Evolutionary conservation across 2,113 vertebrate species (phyloP), one percentile per base, ranked within the genome.

Genomic region (Dolichotis patagonum): DNA sequence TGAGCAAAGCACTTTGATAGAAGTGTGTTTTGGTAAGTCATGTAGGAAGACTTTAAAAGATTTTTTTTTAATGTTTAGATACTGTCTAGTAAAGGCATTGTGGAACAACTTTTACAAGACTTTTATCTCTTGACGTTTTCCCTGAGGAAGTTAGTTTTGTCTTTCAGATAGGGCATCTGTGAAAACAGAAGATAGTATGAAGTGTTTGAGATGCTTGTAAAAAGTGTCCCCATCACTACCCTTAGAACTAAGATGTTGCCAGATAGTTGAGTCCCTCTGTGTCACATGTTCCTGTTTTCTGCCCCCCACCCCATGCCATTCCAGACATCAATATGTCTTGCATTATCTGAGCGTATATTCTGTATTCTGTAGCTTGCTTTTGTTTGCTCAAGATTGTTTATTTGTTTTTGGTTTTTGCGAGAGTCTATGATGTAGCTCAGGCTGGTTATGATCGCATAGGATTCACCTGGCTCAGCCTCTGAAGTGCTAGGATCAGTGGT

Each of bases 11-110:
- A 0, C 49, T 85, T 84, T 73, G 28, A 65, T 97, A 78, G 92
- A 95, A 83, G 84, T 2, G 49, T 69, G 30, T 87, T 94, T 90
- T 30, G 16, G 19, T 56, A 22, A 78, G 52, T 35, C 78, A 56
- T 49, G 24, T 58, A 54, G 73, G 35, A 90, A 60, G 24, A 94
- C 75, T 85, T 88, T 80, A 43, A 96, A 84, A 91, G 83, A 28
- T 94, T 43, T 30, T 94, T 20, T 46, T 94, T 92, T 73, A 85
- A 67, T 91, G 75, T 73, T 86, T 95, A 67, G 43, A 10, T 88
- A 60, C 46, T 93, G 12, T 84, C 30, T 85, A 81, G 54, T 56
- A 88, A 52, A 93, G 41, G 60, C 22, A 80, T 81, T 30, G 3
- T 75, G 58, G 26, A 87, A 75, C 24, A 58, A 35, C 67, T 91